Conservation (phyloP, 2,888 invertebrate genomes). For the Erebia ligea region DNA sequence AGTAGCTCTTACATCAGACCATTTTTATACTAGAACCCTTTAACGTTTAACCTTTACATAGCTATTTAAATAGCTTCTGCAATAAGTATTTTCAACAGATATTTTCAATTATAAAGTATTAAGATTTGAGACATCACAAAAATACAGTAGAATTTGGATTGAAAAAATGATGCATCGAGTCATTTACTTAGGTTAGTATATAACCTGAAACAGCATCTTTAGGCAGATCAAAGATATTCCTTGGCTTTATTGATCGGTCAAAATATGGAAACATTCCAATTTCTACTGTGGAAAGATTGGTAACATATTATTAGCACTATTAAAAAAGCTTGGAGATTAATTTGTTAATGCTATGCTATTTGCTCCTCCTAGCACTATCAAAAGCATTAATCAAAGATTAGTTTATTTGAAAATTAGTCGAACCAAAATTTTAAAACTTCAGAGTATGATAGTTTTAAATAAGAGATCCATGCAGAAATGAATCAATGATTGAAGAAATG, state of each 20-base stretch:
- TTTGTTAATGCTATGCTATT: constrained; percentile 73
- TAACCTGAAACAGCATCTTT: neutral
- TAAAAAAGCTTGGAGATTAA: constrained; percentile 56
- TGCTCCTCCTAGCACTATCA: constrained; percentile 76
- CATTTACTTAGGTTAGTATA: neutral
- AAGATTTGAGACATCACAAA: constrained; percentile 18
- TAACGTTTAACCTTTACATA: constrained; percentile 6
- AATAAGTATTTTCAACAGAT: constrained; percentile 25
- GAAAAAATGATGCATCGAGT: neutral
- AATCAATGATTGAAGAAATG: constrained; percentile 81
- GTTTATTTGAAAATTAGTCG: constrained; percentile 57
- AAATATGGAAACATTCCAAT: constrained; percentile 39
- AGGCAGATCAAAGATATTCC: neutral
- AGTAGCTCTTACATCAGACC: constrained; percentile 23
- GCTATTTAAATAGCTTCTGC: constrained; percentile 23
- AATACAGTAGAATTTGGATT: constrained; percentile 38
- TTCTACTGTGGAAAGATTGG: constrained; percentile 51
- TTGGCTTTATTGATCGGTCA: neutral
- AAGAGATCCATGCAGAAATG: constrained; percentile 81
- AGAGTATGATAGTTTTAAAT: constrained; percentile 59
- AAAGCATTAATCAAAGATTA: constrained; percentile 74
- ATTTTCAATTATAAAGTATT: constrained; percentile 22
- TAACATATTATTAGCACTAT: constrained; percentile 68
- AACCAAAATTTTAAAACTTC: constrained; percentile 45
- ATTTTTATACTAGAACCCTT: constrained; percentile 29